Conservation (phyloP, 2,797 vertebrate genomes). For the Brotula barbata region DNA sequence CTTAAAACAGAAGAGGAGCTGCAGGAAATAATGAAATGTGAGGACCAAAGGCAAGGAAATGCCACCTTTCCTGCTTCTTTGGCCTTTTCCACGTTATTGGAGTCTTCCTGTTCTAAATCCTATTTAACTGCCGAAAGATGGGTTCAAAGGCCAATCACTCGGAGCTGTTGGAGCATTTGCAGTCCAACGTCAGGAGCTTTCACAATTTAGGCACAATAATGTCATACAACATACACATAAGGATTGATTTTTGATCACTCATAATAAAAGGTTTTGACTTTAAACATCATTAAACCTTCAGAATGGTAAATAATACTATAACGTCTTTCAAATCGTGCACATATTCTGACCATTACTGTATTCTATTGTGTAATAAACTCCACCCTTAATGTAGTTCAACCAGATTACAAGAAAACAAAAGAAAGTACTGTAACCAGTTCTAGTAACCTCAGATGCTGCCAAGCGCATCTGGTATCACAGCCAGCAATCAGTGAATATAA, state of each 20-base stretch:
- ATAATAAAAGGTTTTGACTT: background rate
- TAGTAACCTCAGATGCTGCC: background rate
- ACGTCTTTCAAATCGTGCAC: conserved; percentile 5
- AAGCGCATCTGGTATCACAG: background rate
- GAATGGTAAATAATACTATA: background rate
- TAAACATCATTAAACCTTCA: background rate
- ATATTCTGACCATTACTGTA: conserved; percentile 14
- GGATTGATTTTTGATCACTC: too few relatives aligned
- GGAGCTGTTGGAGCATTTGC: background rate
- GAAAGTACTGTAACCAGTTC: background rate
- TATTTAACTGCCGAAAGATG: conserved; percentile 22
- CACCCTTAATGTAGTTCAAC: background rate
- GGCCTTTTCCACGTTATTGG: conserved; percentile 55
- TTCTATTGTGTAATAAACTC: background rate
- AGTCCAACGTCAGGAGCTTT: conserved; percentile 27
- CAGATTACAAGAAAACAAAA: conserved; percentile 21
- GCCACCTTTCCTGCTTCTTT: conserved; percentile 47
- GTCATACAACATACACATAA: too few relatives aligned
- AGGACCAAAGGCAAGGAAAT: conserved; percentile 61
- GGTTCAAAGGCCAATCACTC: conserved; percentile 68
- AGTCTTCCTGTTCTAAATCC: conserved; percentile 61
- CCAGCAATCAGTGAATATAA: background rate
- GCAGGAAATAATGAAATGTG: conserved; percentile 69
- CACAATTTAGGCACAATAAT: too few relatives aligned
- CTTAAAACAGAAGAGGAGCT: conserved; percentile 18